These are phyloP conservation scores for Elachura formosa DNA, from an alignment of 2,113 vertebrate species.

Conservation along the genomic window DNA sequence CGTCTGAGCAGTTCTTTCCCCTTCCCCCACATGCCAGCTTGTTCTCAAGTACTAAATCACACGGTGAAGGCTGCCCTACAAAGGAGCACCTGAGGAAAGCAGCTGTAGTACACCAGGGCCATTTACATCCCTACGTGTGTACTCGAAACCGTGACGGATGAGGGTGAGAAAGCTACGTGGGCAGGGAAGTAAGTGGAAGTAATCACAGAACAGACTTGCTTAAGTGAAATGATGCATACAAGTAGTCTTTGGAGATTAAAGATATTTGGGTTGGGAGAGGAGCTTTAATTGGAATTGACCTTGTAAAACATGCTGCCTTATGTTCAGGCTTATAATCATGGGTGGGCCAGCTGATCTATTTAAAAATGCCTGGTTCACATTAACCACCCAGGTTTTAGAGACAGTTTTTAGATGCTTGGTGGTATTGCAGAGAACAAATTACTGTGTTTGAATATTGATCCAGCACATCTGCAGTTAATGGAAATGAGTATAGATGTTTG, in stretches of 20 bases:
- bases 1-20: neutral
- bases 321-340: slow-evolving; percentile 55
- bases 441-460: neutral
- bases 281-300: slow-evolving; percentile 65
- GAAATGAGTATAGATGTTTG: neutral
- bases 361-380: slow-evolving; percentile 57
- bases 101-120: neutral
- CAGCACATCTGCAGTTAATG: neutral
- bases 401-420: neutral
- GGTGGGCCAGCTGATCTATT: slow-evolving; percentile 67
- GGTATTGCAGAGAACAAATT: neutral
- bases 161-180: slow-evolving; percentile 35
- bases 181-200: slow-evolving; percentile 25
- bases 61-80: neutral
- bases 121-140: neutral
- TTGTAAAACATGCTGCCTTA: slow-evolving; percentile 42
- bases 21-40: neutral
- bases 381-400: slow-evolving; percentile 40
- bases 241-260: slow-evolving; percentile 58
- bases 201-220: slow-evolving; percentile 46
- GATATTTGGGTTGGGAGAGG: slow-evolving; percentile 66
- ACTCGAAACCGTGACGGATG: neutral
- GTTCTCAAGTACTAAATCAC: slow-evolving; percentile 26
- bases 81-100: slow-evolving; percentile 7
- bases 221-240: slow-evolving; percentile 51